A percentile compares a stretch with the other conserved stretches of the same genome.
Evolutionary conservation across 1,140 invertebrate species (phyloP).

Genomic region (Musca domestica): DNA sequence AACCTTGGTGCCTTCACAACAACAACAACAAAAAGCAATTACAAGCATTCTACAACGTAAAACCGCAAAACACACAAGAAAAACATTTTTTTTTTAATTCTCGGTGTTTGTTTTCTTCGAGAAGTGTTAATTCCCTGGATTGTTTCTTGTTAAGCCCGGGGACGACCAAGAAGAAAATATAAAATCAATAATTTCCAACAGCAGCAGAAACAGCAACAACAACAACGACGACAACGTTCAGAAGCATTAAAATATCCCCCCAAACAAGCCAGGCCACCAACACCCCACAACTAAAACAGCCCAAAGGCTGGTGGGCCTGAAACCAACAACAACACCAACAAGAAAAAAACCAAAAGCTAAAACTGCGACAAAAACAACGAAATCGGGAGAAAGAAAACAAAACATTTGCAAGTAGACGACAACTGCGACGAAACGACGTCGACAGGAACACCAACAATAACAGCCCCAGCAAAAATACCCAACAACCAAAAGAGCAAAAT

Average conservation of each 20-base stretch:
- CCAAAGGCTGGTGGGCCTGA: constrained; percentile 7
- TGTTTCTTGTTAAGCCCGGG: neutral
- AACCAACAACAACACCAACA: constrained; percentile 14
- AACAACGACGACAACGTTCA: neutral
- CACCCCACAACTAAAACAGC: neutral
- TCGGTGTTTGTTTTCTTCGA: no score
- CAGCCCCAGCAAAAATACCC: neutral
- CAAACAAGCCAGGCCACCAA: neutral
- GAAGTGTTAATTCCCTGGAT: no score
- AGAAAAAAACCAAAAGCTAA: constrained; percentile 18
- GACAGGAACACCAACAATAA: neutral
- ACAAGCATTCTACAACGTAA: neutral
- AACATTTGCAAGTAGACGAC: no score
- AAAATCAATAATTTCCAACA: neutral
- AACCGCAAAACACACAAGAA: neutral
- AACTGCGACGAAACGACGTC: neutral
- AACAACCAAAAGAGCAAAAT: constrained; percentile 6
- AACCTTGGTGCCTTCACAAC: constrained; percentile 11
- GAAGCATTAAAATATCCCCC: no score
- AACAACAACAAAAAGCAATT: constrained; percentile 1
- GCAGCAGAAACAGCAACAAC: no score
- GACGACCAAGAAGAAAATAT: neutral
- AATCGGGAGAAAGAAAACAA: constrained; percentile 12
- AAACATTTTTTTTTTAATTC: no score
- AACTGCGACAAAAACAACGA: constrained; percentile 15